phyloP scores from a whole-genome alignment of 2,113 vertebrate species.

The Psilopogon haemacephalus region DNA sequence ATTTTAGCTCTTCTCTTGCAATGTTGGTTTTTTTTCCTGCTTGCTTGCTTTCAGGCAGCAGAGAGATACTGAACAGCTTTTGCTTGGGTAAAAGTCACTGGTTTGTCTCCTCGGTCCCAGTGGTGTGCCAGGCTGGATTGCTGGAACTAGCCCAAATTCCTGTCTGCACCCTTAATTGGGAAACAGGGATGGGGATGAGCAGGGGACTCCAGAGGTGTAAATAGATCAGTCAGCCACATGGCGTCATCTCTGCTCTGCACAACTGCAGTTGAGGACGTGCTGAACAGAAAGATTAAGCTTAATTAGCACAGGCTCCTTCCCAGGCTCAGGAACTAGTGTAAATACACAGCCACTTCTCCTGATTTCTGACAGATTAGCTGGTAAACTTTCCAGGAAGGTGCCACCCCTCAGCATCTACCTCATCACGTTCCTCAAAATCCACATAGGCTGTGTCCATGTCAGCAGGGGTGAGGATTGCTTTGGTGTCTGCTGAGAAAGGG shows the following conservation, averaged over 20 bases:
- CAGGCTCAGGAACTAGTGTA: not conserved
- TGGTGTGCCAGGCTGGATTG: not conserved
- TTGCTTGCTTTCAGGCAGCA: not conserved
- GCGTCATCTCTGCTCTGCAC: slow-evolving; percentile 46
- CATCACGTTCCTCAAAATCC: not conserved
- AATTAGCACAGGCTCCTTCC: not conserved
- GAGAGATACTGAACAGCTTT: not conserved
- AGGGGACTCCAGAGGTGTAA: slow-evolving; percentile 43
- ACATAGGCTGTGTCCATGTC: rapidly evolving
- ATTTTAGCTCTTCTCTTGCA: not conserved
- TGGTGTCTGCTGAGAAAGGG: not conserved
- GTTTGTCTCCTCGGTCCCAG: not conserved
- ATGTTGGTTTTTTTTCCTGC: not conserved
- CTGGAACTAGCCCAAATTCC: slow-evolving; percentile 10
- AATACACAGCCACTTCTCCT: not conserved
- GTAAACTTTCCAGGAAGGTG: not conserved
- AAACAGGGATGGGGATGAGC: not conserved
- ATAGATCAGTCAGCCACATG: slow-evolving; percentile 51
- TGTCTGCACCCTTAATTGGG: slow-evolving; percentile 27
- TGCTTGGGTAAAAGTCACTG: not conserved
- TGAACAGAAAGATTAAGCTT: not conserved
- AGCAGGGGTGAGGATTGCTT: not conserved
- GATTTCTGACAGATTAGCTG: not conserved
- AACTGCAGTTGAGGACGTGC: not conserved
- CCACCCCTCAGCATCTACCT: not conserved